phyloP scores from a whole-genome alignment of 2,797 vertebrate genomes.

The Anas flavirostris region DNA sequence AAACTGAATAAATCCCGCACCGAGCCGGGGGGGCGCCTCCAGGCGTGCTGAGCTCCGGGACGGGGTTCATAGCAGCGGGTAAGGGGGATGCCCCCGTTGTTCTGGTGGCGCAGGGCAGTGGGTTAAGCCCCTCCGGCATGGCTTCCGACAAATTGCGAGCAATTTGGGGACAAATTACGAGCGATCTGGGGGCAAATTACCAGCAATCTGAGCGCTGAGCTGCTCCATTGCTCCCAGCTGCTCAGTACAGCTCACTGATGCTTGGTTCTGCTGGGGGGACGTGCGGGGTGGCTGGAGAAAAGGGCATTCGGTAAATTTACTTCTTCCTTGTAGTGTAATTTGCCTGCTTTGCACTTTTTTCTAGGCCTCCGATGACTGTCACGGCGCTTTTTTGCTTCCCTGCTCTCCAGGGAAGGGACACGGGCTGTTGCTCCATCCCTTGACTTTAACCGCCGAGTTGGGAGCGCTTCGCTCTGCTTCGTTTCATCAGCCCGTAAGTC shows the following conservation, averaged over 20 bases:
- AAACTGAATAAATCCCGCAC: too few species aligned
- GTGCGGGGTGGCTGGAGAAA: background rate
- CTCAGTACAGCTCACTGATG: background rate
- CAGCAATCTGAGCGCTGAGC: background rate
- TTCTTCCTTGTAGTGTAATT: background rate
- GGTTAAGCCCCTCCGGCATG: constrained; percentile 21
- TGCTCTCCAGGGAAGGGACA: background rate
- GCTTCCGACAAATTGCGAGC: background rate
- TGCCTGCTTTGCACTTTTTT: background rate
- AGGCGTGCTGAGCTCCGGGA: too few species aligned
- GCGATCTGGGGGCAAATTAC: background rate
- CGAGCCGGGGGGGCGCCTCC: too few species aligned
- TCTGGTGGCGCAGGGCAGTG: background rate
- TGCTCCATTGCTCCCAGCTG: background rate
- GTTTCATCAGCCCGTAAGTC: constrained; percentile 38
- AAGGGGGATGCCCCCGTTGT: too few species aligned
- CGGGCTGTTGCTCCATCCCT: background rate
- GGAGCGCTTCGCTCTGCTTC: background rate
- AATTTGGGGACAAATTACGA: background rate
- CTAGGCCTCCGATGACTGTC: background rate
- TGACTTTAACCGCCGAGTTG: constrained; percentile 22
- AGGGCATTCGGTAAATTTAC: background rate
- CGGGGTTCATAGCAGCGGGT: too few species aligned
- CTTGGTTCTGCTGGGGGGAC: background rate
- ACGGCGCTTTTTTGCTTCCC: background rate